Conservation (phyloP, 2,888 invertebrate species). For the Onchidella celtica region DNA sequence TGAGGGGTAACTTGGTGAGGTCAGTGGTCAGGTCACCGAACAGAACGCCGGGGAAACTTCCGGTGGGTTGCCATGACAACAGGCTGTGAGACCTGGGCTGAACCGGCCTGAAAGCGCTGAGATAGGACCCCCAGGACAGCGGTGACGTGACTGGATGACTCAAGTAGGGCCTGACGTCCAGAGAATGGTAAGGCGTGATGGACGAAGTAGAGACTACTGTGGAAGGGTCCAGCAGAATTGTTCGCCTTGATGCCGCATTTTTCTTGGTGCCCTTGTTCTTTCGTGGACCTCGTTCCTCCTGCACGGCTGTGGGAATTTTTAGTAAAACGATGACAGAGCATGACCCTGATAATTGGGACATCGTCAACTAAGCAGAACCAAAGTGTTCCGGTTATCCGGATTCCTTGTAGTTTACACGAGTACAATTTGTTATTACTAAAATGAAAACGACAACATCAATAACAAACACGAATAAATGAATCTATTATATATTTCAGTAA, state of each 20-base stretch:
- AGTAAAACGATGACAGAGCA: background rate
- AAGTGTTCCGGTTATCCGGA: no score
- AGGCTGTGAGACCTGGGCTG: slow-evolving; percentile 48
- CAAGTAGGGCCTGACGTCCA: slow-evolving; percentile 13
- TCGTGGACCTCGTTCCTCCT: slow-evolving; percentile 91
- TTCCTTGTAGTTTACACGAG: no score
- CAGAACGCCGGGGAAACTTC: slow-evolving; percentile 43
- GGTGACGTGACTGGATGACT: slow-evolving; percentile 24
- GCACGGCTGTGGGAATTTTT: slow-evolving; percentile 89
- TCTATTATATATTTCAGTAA: no score
- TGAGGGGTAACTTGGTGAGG: background rate
- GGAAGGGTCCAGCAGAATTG: background rate
- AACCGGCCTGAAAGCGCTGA: slow-evolving; percentile 62
- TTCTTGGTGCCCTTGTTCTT: slow-evolving; percentile 78
- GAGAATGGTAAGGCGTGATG: slow-evolving; percentile 9
- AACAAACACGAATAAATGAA: no score
- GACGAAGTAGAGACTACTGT: slow-evolving; percentile 9
- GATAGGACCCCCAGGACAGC: slow-evolving; percentile 50
- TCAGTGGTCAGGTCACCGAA: slow-evolving; percentile 28
- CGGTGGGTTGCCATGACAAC: slow-evolving; percentile 45
- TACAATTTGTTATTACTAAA: no score
- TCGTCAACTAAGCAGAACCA: no score
- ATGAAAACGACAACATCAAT: no score
- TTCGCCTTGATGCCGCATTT: slow-evolving; percentile 31
- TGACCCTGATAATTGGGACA: no score